Conservation (phyloP, 1,140 invertebrate species). For the Drosophila baimaii region DNA sequence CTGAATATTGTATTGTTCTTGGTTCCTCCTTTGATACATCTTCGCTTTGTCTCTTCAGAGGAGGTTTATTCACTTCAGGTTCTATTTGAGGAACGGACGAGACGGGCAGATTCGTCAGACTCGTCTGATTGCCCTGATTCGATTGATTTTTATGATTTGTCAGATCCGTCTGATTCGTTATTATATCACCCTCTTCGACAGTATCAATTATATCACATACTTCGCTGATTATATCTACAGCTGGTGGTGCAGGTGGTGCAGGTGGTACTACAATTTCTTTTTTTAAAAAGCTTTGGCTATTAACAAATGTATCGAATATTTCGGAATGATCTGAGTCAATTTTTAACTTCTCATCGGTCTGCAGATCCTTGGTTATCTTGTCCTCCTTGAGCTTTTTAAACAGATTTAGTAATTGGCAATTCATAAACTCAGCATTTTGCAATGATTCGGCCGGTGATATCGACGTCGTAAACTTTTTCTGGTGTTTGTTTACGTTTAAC, state of each 20-base stretch:
- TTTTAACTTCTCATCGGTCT: background rate
- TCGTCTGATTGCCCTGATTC: too few species aligned
- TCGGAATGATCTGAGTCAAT: background rate
- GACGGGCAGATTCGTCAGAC: too few species aligned
- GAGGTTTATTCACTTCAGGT: too few species aligned
- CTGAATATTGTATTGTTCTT: too few species aligned
- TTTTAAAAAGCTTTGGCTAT: background rate
- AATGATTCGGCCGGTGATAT: background rate
- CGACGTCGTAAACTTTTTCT: fast-evolving
- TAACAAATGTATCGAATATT: background rate
- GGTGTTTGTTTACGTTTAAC: background rate
- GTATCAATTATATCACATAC: background rate
- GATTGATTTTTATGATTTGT: too few species aligned
- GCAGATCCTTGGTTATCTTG: background rate
- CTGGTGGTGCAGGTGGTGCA: background rate
- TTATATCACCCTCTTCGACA: background rate
- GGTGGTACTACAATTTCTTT: background rate
- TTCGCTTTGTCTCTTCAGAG: too few species aligned
- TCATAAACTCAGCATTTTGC: background rate
- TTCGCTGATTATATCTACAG: background rate
- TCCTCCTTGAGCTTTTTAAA: slow-evolving; percentile 17
- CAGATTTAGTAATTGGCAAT: slow-evolving; percentile 1
- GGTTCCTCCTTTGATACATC: too few species aligned
- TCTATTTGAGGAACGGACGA: too few species aligned
- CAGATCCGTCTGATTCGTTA: too few species aligned